These are phyloP conservation scores for Myrmecobius fasciatus DNA, from an alignment of 2,113 vertebrate species.

Conservation along the genomic window DNA sequence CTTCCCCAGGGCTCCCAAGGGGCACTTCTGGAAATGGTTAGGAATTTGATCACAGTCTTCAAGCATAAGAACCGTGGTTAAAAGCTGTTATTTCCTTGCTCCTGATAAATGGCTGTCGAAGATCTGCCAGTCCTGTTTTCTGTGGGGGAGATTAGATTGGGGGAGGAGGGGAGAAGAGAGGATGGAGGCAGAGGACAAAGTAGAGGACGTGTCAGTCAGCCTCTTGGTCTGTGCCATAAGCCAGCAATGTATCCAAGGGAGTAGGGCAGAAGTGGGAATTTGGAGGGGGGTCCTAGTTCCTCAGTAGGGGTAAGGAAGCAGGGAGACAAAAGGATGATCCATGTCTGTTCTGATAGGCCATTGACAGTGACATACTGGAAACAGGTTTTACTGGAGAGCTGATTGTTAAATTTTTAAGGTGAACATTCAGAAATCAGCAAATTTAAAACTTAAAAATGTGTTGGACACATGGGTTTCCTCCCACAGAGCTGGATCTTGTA, in stretches of 20 bases:
- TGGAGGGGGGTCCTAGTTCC: background rate
- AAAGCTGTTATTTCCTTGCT: constrained; percentile 81
- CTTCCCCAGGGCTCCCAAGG: constrained; percentile 67
- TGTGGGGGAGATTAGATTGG: constrained; percentile 39
- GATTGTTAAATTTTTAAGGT: background rate
- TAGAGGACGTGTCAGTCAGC: background rate
- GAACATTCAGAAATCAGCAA: background rate
- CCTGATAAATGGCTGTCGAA: constrained; percentile 76
- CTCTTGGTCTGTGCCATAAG: background rate
- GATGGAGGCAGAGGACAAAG: background rate
- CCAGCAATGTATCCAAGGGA: background rate
- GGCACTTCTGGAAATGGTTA: constrained; percentile 78
- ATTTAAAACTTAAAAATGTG: background rate
- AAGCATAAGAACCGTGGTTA: constrained; percentile 74
- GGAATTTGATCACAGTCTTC: constrained; percentile 83
- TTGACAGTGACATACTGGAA: background rate
- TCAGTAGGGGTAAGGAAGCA: background rate
- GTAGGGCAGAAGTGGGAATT: fast-evolving
- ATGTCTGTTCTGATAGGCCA: background rate
- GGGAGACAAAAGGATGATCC: background rate
- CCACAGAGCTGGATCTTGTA: background rate
- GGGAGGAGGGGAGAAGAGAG: background rate
- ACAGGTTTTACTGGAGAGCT: background rate
- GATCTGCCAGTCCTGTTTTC: constrained; percentile 68
- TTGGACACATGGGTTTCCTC: background rate